phyloP scores from a whole-genome alignment of 2,113 vertebrate species.

The Dinomys branickii region DNA sequence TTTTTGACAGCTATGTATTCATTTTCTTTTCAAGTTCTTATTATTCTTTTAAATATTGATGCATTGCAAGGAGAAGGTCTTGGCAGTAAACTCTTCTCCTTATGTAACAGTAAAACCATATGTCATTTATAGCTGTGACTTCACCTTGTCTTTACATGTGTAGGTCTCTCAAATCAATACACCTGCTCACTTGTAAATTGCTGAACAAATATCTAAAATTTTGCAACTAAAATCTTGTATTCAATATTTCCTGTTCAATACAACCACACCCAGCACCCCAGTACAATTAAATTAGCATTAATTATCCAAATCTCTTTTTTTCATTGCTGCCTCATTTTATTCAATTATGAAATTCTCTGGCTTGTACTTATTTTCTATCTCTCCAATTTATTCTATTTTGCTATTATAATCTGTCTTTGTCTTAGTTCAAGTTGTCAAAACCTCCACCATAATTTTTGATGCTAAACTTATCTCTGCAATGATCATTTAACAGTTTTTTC shows the following conservation, averaged over 20 bases:
- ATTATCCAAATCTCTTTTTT: background rate
- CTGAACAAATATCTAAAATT: background rate
- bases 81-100: background rate
- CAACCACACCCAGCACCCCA: background rate
- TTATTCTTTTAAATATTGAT: conserved; percentile 41
- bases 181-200: background rate
- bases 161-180: background rate
- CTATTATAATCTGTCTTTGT: background rate
- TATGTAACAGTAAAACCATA: background rate
- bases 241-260: background rate
- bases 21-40: background rate
- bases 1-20: background rate
- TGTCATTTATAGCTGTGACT: background rate
- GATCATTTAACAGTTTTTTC: background rate
- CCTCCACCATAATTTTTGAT: background rate
- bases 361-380: background rate
- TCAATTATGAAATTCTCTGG: background rate
- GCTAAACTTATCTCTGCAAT: background rate
- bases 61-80: background rate
- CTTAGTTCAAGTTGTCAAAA: background rate
- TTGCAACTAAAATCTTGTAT: background rate
- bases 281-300: background rate
- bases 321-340: background rate
- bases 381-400: background rate
- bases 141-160: background rate